phyloP scores from a whole-genome alignment of 1,140 invertebrate genomes.

The Globodera rostochiensis region DNA sequence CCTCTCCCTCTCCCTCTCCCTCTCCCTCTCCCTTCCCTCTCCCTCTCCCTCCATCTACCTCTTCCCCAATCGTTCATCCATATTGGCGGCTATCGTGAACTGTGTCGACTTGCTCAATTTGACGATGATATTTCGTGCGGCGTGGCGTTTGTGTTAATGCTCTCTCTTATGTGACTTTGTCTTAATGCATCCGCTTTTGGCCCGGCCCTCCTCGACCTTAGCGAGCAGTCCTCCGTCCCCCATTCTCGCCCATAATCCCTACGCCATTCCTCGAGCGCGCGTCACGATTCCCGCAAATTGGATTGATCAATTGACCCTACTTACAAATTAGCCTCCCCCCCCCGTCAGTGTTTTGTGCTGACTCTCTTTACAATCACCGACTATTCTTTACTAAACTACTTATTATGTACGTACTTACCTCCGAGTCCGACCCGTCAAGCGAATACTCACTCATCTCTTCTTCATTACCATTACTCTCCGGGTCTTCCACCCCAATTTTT shows the following conservation, averaged over 20 bases:
- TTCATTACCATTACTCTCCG: background rate
- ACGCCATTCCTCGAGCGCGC: constrained; percentile 10
- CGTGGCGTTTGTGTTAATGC: background rate
- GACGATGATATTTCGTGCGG: background rate
- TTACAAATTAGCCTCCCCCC: background rate
- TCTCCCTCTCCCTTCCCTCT: background rate
- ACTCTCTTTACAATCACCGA: background rate
- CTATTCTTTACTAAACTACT: background rate
- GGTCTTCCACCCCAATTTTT: background rate
- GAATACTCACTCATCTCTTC: background rate
- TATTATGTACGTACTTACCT: background rate
- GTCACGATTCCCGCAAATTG: constrained; percentile 35
- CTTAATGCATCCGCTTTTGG: background rate
- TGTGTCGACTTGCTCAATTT: constrained; percentile 30
- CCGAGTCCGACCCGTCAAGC: background rate
- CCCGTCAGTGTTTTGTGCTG: background rate
- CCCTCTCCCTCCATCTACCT: constrained; percentile 15
- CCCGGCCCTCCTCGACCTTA: background rate
- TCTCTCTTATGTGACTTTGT: background rate
- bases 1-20: background rate
- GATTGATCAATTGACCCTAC: constrained; percentile 1
- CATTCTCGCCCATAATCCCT: background rate
- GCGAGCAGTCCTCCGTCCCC: background rate
- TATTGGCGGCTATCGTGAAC: constrained; percentile 33
- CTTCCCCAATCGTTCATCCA: constrained; percentile 16